phyloP scores from a whole-genome alignment of 2,113 vertebrate genomes.

The Peromyscus maniculatus region DNA sequence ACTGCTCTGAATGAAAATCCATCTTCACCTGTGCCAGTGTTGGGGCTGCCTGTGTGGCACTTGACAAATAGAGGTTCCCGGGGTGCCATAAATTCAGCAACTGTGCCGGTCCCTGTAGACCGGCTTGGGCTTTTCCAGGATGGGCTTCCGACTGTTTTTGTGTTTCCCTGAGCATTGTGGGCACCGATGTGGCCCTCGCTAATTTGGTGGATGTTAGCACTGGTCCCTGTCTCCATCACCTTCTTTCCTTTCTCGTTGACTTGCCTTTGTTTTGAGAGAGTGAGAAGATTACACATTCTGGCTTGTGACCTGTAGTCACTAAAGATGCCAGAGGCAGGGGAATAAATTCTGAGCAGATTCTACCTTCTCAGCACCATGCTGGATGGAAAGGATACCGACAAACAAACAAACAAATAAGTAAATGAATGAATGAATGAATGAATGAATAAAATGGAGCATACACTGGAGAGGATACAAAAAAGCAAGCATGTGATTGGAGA shows the following conservation, averaged over 20 bases:
- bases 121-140: constrained; percentile 70
- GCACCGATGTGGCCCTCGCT: constrained; percentile 55
- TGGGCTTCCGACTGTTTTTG: constrained; percentile 42
- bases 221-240: background rate
- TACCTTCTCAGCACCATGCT: constrained; percentile 35
- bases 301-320: constrained; percentile 31
- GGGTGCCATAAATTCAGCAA: constrained; percentile 94
- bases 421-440: background rate
- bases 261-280: constrained; percentile 52
- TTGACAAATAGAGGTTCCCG: constrained; percentile 97
- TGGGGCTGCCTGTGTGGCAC: constrained; percentile 90
- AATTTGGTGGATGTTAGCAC: constrained; percentile 51
- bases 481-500: background rate
- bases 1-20: constrained; percentile 95
- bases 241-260: constrained; percentile 24
- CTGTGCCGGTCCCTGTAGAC: constrained; percentile 80
- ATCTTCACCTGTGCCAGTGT: constrained; percentile 95
- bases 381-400: background rate
- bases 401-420: background rate
- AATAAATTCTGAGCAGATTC: constrained; percentile 59
- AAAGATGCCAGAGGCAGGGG: constrained; percentile 53
- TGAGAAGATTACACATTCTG: constrained; percentile 30
- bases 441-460: background rate
- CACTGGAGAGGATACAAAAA: background rate
- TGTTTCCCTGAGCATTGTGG: constrained; percentile 64